Evolutionary conservation across 2,113 vertebrate species (phyloP), one percentile per base, ranked within the genome.

Genomic region (Strix aluco): DNA sequence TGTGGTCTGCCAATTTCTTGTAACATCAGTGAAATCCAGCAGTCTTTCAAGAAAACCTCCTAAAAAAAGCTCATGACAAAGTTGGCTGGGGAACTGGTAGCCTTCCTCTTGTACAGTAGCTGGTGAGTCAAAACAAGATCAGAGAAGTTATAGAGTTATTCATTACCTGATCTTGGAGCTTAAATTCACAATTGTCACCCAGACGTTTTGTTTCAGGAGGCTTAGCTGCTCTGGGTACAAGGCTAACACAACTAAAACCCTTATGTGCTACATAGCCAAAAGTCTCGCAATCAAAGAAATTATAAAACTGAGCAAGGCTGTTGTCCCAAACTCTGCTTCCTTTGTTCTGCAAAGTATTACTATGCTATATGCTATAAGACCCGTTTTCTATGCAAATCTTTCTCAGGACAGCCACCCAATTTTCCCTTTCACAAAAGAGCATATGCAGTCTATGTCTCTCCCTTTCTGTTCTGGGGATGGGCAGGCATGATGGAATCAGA

Each of bases 111-210:
- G 25, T 55, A n/a, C 26, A 63, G 63, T 63, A 81, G 86, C 38
- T 94, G 62, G 49, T 61, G 54, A 91, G 73, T 57, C 70, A 84
- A 94, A 94, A 80, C 17, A 79, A 65, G 54, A 77, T n/a, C 20
- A 77, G 47, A 55, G 40, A 61, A 74, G 42, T 69, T 54, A 32
- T 5, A 72, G 20, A 0, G 0, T 62, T 88, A 62, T 42, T 87
- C 57, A 10, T 75, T 34, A 69, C 36, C 49, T 23, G 19, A 7
- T 67, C 40, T 34, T 58, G 57, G 54, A 89, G 69, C 67, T 90
- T 58, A 62, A 82, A 73, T 73, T 82, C 58, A 42, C 62, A 77
- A 25, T 65, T 2, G 3, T 92, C 59, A 40, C 27, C 15, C 46
- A 67, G 80, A 59, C 13, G 4, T 27, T 73, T 74, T 66, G 26